Conservation (phyloP, 2,888 invertebrate species). For the Amblyjoppa proteus region DNA sequence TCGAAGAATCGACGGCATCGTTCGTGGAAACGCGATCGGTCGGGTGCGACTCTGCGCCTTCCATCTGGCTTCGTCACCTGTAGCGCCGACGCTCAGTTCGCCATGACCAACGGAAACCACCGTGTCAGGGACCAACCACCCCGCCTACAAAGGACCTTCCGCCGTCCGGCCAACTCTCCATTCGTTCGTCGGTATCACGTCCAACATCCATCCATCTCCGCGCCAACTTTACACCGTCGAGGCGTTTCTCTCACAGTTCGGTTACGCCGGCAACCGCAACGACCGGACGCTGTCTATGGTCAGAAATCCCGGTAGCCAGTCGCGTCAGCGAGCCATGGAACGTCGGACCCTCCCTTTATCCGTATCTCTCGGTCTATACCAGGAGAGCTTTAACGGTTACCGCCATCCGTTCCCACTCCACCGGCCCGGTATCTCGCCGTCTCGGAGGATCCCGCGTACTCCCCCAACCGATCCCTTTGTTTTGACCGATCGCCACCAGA, state of each 20-base stretch:
- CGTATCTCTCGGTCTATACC: slow-evolving; percentile 24
- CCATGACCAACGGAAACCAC: background rate
- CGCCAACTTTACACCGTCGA: slow-evolving; percentile 19
- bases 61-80: background rate
- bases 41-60: background rate
- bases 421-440: slow-evolving; percentile 57
- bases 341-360: slow-evolving; percentile 43
- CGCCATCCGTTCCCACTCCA: slow-evolving; percentile 25
- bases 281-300: slow-evolving; percentile 49
- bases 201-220: slow-evolving; percentile 33
- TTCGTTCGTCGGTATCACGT: slow-evolving; percentile 3
- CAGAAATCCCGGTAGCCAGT: slow-evolving; percentile 42
- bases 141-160: background rate
- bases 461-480: slow-evolving; percentile 69
- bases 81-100: background rate
- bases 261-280: slow-evolving; percentile 42
- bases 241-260: slow-evolving; percentile 24
- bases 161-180: background rate
- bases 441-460: slow-evolving; percentile 42
- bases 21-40: too few relatives aligned
- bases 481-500: slow-evolving; percentile 76
- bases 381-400: slow-evolving; percentile 28
- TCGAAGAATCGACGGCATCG: too few relatives aligned
- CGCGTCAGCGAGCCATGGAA: slow-evolving; percentile 58
- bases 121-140: slow-evolving; percentile 1